These are phyloP conservation scores for Oxyteleia sp. DNA, from an alignment of 2,888 invertebrate genomes.

Conservation along the genomic window DNA sequence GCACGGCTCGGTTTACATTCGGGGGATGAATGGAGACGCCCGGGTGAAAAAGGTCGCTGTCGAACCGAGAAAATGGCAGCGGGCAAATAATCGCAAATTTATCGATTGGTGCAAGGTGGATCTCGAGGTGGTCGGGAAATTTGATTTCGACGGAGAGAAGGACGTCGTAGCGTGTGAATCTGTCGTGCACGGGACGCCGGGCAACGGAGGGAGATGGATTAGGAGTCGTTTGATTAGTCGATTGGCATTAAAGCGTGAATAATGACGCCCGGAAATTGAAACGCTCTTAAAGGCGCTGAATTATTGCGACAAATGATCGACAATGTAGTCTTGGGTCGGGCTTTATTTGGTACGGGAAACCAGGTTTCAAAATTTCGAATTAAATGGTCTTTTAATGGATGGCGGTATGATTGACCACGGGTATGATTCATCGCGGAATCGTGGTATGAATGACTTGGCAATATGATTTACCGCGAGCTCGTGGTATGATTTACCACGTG, in stretches of 20 bases:
- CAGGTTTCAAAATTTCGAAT: constrained; percentile 2
- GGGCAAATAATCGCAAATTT: constrained; percentile 25
- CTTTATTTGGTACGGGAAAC: constrained; percentile 18
- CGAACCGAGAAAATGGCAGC: constrained; percentile 31
- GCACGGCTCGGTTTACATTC: constrained; percentile 25
- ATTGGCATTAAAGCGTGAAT: constrained; percentile 54
- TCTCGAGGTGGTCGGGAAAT: constrained; percentile 9
- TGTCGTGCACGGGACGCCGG: constrained; percentile 8
- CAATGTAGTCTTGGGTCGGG: not conserved
- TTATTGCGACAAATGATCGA: constrained; percentile 60
- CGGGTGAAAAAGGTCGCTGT: constrained; percentile 16
- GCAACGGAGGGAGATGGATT: constrained; percentile 43
- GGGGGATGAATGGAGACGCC: constrained; percentile 12
- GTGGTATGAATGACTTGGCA: too few relatives aligned
- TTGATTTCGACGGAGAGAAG: constrained; percentile 23
- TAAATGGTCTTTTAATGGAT: constrained; percentile 36
- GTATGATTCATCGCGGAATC: too few relatives aligned
- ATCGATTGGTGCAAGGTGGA: constrained; percentile 25
- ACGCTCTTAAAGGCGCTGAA: constrained; percentile 49
- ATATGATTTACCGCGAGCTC: too few relatives aligned
- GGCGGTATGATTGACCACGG: constrained; percentile 29
- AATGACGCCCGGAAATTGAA: constrained; percentile 60
- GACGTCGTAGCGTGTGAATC: not conserved
- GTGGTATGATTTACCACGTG: too few relatives aligned
- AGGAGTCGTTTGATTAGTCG: too few relatives aligned